Percentiles rank a stretch among this genome's conserved stretches.
phyloP scores from a whole-genome alignment of 2,113 vertebrate species.

The Sorex fumeus region DNA sequence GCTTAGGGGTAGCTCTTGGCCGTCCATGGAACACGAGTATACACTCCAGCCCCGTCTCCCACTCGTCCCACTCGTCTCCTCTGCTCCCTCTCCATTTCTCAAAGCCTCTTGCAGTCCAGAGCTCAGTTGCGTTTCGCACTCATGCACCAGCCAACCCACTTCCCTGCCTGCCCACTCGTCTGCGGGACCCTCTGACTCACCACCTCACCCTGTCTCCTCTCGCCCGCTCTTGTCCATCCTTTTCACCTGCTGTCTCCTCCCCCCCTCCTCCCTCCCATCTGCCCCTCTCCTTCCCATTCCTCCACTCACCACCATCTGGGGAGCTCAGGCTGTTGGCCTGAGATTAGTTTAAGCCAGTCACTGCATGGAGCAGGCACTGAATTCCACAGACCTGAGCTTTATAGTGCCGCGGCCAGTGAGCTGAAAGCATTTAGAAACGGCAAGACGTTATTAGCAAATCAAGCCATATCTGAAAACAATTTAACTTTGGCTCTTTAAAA shows the following conservation, averaged over 20 bases:
- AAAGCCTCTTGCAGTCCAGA: neutral
- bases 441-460: constrained; percentile 23
- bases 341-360: neutral
- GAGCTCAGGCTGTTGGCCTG: neutral
- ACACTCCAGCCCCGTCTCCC: neutral
- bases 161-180: neutral
- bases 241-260: neutral
- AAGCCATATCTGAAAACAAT: constrained; percentile 16
- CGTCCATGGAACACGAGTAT: too few species aligned
- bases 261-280: neutral
- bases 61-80: neutral
- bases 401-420: neutral
- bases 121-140: too few species aligned
- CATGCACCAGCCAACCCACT: neutral
- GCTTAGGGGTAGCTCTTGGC: too few species aligned
- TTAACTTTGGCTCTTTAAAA: constrained; percentile 24
- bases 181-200: too few species aligned
- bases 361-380: neutral
- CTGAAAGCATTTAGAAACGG: neutral
- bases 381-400: neutral
- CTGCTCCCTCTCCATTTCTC: neutral
- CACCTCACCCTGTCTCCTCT: too few species aligned
- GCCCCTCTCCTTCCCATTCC: neutral
- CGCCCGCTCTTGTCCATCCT: neutral
- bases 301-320: neutral